A percentile compares a stretch with the other conserved stretches of the same genome.
phyloP scores from a whole-genome alignment of 2,113 vertebrate species.

The Polypterus senegalus region DNA sequence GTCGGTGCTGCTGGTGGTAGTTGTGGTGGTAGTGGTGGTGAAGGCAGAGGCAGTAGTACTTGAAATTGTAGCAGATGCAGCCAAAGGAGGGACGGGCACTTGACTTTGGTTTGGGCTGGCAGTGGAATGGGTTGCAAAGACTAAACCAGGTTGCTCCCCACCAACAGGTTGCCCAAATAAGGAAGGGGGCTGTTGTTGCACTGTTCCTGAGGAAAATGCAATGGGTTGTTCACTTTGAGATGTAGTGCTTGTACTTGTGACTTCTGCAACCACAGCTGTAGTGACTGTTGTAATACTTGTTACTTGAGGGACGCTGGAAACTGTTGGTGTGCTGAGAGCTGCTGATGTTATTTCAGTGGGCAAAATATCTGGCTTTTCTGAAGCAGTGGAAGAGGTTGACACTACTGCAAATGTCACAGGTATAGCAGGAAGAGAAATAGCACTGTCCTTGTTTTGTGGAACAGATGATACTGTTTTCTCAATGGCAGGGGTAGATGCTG shows the following conservation, averaged over 20 bases:
- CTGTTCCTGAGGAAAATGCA: constrained; percentile 6
- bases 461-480: not conserved
- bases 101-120: constrained; percentile 22
- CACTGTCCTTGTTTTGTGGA: no score
- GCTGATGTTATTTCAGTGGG: constrained; percentile 13
- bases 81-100: constrained; percentile 5
- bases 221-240: not conserved
- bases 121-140: constrained; percentile 38
- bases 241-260: not conserved
- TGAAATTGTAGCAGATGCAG: constrained; percentile 27
- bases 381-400: not conserved
- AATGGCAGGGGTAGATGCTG: no score
- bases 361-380: constrained; percentile 10
- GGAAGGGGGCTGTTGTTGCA: constrained; percentile 17
- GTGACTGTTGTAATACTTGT: constrained; percentile 22
- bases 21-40: constrained; percentile 6
- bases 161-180: constrained; percentile 42
- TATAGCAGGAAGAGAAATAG: no score
- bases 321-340: constrained; percentile 14
- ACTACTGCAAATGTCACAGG: no score
- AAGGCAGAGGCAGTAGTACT: constrained; percentile 3
- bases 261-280: not conserved
- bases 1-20: constrained; percentile 21
- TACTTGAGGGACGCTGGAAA: constrained; percentile 8
- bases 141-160: constrained; percentile 44